These are phyloP conservation scores for Rousettus leschenaultii DNA, from an alignment of 2,113 vertebrate species.

Conservation along the genomic window DNA sequence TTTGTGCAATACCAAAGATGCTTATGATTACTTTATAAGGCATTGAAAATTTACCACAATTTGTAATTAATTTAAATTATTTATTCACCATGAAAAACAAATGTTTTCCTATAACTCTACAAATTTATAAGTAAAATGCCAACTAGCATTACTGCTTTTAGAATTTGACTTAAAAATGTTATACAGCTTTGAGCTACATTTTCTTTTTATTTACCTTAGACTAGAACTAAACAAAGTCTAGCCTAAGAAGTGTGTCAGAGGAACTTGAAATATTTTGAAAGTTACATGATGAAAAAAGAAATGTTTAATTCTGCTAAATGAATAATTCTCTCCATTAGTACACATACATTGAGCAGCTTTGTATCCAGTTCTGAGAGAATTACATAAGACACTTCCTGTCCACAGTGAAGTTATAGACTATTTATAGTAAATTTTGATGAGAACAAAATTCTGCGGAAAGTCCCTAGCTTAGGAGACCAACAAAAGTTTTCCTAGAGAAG, in stretches of 20 bases:
- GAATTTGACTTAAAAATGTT: background rate
- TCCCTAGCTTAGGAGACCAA: background rate
- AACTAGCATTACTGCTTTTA: slow-evolving; percentile 1
- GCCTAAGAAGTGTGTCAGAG: background rate
- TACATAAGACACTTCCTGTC: background rate
- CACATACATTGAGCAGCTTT: background rate
- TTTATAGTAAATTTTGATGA: background rate
- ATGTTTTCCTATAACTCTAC: background rate
- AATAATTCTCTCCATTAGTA: slow-evolving; percentile 6
- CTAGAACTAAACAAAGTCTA: background rate
- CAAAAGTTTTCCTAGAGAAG: background rate
- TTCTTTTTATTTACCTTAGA: background rate
- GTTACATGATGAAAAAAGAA: background rate
- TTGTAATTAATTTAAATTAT: slow-evolving; percentile 5
- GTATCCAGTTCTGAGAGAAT: background rate
- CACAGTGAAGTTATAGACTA: background rate
- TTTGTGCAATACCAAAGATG: background rate
- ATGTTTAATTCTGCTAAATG: background rate
- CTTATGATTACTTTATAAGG: background rate
- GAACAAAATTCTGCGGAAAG: background rate
- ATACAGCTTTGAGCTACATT: slow-evolving; percentile 12
- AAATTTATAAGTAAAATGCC: slow-evolving; percentile 22
- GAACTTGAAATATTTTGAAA: slow-evolving; percentile 19
- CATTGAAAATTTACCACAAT: background rate
- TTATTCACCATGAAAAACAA: background rate